Evolutionary conservation across 2,888 invertebrate species (phyloP).

Genomic region (Eupithecia dodoneata): DNA sequence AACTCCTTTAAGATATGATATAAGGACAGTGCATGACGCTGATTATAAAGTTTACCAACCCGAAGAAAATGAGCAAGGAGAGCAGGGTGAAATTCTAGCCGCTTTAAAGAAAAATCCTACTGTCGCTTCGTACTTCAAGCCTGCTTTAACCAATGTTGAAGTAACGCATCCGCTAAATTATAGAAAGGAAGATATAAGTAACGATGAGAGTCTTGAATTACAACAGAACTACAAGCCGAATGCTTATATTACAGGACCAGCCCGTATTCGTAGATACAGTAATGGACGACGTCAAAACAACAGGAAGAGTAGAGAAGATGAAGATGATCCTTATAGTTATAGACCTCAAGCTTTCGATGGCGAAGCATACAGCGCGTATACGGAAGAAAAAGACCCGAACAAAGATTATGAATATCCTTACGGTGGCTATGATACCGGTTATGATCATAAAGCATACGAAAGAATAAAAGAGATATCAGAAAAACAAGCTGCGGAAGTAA

Average conservation of each 20-base stretch:
- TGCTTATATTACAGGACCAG: slow-evolving; percentile 78
- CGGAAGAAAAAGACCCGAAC: slow-evolving; percentile 68
- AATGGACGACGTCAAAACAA: slow-evolving; percentile 73
- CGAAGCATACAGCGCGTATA: slow-evolving; percentile 75
- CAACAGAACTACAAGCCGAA: slow-evolving; percentile 78
- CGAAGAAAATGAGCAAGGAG: slow-evolving; percentile 72
- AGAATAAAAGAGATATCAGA: slow-evolving; percentile 86
- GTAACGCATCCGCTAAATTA: slow-evolving; percentile 75
- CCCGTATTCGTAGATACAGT: slow-evolving; percentile 79
- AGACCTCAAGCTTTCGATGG: slow-evolving; percentile 82
- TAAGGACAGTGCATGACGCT: slow-evolving; percentile 76
- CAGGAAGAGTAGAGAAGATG: slow-evolving; percentile 67
- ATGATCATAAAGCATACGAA: slow-evolving; percentile 82
- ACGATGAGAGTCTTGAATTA: slow-evolving; percentile 60
- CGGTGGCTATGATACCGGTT: slow-evolving; percentile 77
- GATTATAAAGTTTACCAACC: slow-evolving; percentile 79
- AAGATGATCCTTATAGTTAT: slow-evolving; percentile 81
- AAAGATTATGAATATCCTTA: slow-evolving; percentile 80
- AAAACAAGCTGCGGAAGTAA: slow-evolving; percentile 85
- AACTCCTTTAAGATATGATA: slow-evolving; percentile 74
- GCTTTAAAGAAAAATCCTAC: slow-evolving; percentile 76
- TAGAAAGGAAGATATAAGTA: slow-evolving; percentile 68
- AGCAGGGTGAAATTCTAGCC: slow-evolving; percentile 66
- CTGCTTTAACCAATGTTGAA: slow-evolving; percentile 74
- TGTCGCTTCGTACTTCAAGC: slow-evolving; percentile 77